A percentile compares a stretch with the other conserved stretches of the same genome.
Evolutionary conservation across 2,888 invertebrate genomes (phyloP).

Genomic region (Caenorhabditis wallacei): DNA sequence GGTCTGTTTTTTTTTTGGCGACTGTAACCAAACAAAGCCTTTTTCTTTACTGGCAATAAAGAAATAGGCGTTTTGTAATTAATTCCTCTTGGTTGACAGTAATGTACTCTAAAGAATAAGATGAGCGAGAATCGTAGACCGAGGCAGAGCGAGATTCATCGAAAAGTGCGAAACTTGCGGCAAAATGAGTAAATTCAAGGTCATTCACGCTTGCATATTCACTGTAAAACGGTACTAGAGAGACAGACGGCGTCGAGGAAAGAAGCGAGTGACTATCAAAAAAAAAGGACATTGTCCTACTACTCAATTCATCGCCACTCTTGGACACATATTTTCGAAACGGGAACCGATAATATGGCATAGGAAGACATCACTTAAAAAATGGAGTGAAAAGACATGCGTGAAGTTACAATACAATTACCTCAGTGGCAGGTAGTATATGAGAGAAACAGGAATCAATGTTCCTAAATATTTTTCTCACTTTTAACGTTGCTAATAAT

Average conservation of each 20-base stretch:
- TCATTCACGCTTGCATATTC: slow-evolving; percentile 73
- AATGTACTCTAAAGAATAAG: slow-evolving; percentile 61
- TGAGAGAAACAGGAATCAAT: slow-evolving; percentile 30
- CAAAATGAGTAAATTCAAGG: slow-evolving; percentile 66
- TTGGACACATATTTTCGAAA: slow-evolving; percentile 53
- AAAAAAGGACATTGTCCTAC: slow-evolving; percentile 42
- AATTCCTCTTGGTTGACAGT: slow-evolving; percentile 55
- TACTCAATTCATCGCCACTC: slow-evolving; percentile 30
- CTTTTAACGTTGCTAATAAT: neutral
- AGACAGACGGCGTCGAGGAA: slow-evolving; percentile 22
- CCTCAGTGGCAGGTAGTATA: slow-evolving; percentile 31
- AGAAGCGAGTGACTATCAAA: slow-evolving; percentile 42
- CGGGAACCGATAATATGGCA: slow-evolving; percentile 60
- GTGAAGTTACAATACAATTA: slow-evolving; percentile 60
- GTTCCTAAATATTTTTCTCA: slow-evolving; percentile 32
- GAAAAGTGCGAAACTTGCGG: slow-evolving; percentile 65
- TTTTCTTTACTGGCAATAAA: slow-evolving; percentile 35
- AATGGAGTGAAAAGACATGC: slow-evolving; percentile 42
- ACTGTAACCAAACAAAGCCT: slow-evolving; percentile 53
- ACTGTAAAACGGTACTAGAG: slow-evolving; percentile 40
- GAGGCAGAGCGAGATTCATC: slow-evolving; percentile 25
- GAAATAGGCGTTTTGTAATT: slow-evolving; percentile 63
- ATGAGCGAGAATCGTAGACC: slow-evolving; percentile 16
- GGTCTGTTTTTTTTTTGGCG: slow-evolving; percentile 34
- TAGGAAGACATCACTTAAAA: slow-evolving; percentile 45